Base-by-base conservation (phyloP, 2,888 invertebrate genomes). In the Leucophenga montana region DNA sequence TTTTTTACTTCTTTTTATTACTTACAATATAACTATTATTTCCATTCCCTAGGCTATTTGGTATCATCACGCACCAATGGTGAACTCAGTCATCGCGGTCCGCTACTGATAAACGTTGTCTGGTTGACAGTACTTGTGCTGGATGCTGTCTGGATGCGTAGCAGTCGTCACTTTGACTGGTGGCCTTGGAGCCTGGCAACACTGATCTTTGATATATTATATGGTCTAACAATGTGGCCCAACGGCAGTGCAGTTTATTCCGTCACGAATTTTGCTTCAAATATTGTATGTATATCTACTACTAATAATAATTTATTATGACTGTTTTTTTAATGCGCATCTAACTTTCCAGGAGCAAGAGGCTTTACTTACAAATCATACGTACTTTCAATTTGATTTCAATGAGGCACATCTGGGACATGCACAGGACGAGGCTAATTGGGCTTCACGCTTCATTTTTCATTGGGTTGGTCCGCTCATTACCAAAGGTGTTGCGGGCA, bases 381-480 rank as follows among this genome's bases (percentile, higher is more conserved):
- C 91, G 20, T 90, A 92, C 71, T 93, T 95, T 77, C 90, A 92
- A 74, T 90, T 92, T 76, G 94, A 93, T 79, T 88, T 90, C 13
- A 85, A 95, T 85, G 93, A 94, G 77, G 90, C 90, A 71, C 92
- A 94, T 77, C 89, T 96, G 75, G 96, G 96, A 0, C 92, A 94
- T 67, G 96, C 96, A 1, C 94, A 96, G 92, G 95, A 96, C 88
- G 92, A 93, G 73, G 90, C 90, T 14, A 91, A 92, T 67, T 91
- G 91, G 84, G 82, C 93, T 1, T 95, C 96, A 0, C 92, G 92
- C 84, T 89, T 97, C n/a, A 88, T 94, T 27, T 96, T 98, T 87
- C 90, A 92, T 72, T 98, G 98, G 98, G 96, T 97, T 1, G 92
- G 93, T 75, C 95, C 95, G 1, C 88, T 98, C 69, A 93, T 98